A percentile compares a stretch with the other conserved stretches of the same genome.
These are phyloP conservation scores for Dicranocentrus wangi DNA, from an alignment of 2,888 invertebrate genomes.

Conservation along the genomic window DNA sequence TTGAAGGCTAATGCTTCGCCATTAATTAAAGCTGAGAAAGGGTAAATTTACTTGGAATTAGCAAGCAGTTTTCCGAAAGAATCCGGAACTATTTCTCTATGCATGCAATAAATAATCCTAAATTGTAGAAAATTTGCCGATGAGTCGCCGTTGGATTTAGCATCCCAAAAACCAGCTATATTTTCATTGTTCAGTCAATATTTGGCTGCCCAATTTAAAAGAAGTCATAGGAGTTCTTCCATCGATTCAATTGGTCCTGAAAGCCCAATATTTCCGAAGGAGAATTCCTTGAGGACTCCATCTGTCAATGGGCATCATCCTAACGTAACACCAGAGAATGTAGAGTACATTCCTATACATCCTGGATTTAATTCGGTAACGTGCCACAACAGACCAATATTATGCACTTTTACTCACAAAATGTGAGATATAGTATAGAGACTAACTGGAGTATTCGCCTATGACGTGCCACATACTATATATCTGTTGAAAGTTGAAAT, in stretches of 20 bases:
- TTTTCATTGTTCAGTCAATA: constrained; percentile 73
- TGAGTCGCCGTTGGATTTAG: constrained; percentile 75
- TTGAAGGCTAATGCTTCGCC: constrained; percentile 79
- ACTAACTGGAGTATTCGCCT: background rate
- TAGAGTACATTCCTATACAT: constrained; percentile 70
- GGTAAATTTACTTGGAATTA: constrained; percentile 76
- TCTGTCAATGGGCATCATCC: constrained; percentile 59
- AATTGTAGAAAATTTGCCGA: constrained; percentile 75
- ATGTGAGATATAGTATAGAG: background rate
- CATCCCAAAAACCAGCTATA: constrained; percentile 75
- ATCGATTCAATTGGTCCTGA: constrained; percentile 72
- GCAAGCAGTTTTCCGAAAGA: no score
- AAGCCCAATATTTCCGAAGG: constrained; percentile 70
- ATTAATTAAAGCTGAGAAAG: constrained; percentile 76
- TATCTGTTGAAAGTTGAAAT: background rate
- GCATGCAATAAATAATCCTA: background rate
- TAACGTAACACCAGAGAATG: constrained; percentile 51
- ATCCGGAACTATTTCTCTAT: background rate
- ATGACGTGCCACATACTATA: background rate
- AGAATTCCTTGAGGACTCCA: constrained; percentile 57
- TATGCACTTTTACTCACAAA: background rate
- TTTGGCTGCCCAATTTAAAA: constrained; percentile 70
- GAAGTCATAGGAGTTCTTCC: constrained; percentile 66
- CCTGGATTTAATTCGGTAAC: constrained; percentile 71
- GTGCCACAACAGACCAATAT: background rate